Evolutionary conservation across 2,888 invertebrate species (phyloP).

Genomic region (Hymenopus coronatus): DNA sequence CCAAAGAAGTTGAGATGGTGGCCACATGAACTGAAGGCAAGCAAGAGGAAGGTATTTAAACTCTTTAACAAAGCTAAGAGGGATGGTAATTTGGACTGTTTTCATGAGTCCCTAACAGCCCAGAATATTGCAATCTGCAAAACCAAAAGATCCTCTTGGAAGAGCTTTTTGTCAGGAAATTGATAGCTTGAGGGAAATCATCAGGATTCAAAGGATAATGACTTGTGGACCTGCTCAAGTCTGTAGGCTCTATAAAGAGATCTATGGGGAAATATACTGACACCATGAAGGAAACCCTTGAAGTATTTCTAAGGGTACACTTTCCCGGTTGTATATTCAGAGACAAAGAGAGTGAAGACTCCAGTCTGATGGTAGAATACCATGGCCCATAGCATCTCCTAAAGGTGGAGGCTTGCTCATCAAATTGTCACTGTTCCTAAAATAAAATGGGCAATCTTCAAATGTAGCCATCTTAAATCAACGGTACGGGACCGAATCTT

Average conservation of each 20-base stretch:
- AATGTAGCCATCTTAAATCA: neutral
- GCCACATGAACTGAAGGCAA: neutral
- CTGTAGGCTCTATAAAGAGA: neutral
- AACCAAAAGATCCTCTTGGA: neutral
- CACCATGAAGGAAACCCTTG: neutral
- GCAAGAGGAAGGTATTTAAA: neutral
- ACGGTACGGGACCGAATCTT: slow-evolving; percentile 6
- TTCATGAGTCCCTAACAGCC: neutral
- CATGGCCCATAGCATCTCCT: too few relatives aligned
- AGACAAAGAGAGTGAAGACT: too few relatives aligned
- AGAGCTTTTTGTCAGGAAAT: neutral
- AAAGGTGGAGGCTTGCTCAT: neutral
- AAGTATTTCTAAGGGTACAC: neutral
- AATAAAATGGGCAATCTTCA: neutral
- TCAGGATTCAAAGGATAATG: neutral
- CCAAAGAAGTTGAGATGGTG: neutral
- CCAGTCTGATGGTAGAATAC: too few relatives aligned
- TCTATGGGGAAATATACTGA: neutral
- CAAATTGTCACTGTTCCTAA: neutral
- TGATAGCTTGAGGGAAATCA: neutral
- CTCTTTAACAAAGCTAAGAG: neutral
- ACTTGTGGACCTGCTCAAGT: neutral
- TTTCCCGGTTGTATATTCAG: too few relatives aligned
- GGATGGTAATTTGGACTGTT: neutral
- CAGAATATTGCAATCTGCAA: neutral